Conservation (phyloP, 2,113 vertebrate species). For the Solea solea region DNA sequence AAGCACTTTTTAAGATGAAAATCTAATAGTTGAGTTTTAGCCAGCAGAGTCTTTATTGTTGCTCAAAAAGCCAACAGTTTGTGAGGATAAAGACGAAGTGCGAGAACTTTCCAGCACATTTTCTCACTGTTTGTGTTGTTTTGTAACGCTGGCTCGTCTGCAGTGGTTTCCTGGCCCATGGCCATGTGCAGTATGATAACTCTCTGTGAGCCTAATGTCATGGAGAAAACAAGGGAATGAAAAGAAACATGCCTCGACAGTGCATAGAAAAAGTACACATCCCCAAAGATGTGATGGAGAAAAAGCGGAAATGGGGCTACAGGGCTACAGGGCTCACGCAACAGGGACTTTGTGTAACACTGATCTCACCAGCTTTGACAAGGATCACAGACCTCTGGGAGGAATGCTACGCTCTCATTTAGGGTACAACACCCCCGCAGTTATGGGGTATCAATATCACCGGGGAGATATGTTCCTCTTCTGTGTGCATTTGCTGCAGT, state of each 20-base stretch:
- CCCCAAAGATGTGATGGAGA: slow-evolving; percentile 69
- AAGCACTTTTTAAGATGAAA: slow-evolving; percentile 42
- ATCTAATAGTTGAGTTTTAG: slow-evolving; percentile 55
- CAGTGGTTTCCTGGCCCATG: slow-evolving; percentile 58
- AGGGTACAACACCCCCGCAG: slow-evolving; percentile 67
- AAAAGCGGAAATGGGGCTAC: slow-evolving; percentile 57
- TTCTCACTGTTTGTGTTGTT: slow-evolving; percentile 41
- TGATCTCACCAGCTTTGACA: slow-evolving; percentile 62
- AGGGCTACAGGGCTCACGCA: slow-evolving; percentile 48
- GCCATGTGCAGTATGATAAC: slow-evolving; percentile 58
- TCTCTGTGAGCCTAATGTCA: slow-evolving; percentile 54
- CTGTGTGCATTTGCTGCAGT: slow-evolving; percentile 70
- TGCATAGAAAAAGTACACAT: slow-evolving; percentile 68
- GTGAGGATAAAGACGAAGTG: slow-evolving; percentile 8
- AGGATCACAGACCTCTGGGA: slow-evolving; percentile 57
- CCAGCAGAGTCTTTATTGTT: slow-evolving; percentile 49
- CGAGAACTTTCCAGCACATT: not conserved
- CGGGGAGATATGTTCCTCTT: slow-evolving; percentile 66
- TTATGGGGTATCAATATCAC: slow-evolving; percentile 77
- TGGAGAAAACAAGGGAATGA: slow-evolving; percentile 62
- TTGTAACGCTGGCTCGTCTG: slow-evolving; percentile 40
- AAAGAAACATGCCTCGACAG: slow-evolving; percentile 75
- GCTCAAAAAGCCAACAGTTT: slow-evolving; percentile 40
- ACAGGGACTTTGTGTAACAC: slow-evolving; percentile 67
- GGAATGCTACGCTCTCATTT: slow-evolving; percentile 72